These are phyloP conservation scores for Amiota minor DNA, from an alignment of 2,888 invertebrate genomes.

Conservation along the genomic window DNA sequence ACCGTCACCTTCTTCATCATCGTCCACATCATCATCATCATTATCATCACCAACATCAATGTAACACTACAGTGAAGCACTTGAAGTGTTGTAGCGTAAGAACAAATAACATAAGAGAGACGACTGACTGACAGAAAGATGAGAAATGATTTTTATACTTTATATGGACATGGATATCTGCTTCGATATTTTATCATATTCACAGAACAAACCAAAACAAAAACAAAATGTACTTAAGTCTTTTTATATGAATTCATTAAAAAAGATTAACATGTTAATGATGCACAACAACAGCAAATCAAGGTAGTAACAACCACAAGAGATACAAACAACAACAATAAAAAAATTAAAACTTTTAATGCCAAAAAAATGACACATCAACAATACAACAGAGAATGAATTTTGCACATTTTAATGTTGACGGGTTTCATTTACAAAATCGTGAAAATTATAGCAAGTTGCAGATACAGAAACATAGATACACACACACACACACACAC, in stretches of 20 bases:
- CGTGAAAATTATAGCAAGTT: too few relatives aligned
- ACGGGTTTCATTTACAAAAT: too few relatives aligned
- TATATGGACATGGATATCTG: background rate
- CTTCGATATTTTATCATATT: too few relatives aligned
- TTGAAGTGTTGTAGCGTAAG: conserved; percentile 50
- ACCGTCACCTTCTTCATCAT: too few relatives aligned
- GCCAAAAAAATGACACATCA: background rate
- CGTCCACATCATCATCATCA: too few relatives aligned
- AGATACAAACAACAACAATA: conserved; percentile 25
- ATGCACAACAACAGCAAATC: conserved; percentile 9
- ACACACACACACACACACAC: too few relatives aligned
- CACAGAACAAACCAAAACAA: background rate
- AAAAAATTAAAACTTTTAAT: conserved; percentile 3
- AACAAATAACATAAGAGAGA: too few relatives aligned
- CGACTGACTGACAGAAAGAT: too few relatives aligned
- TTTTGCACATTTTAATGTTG: background rate
- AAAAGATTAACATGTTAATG: background rate
- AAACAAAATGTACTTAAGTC: background rate
- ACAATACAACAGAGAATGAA: conserved; percentile 11
- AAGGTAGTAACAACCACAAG: conserved; percentile 24
- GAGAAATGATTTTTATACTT: background rate
- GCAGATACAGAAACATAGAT: too few relatives aligned
- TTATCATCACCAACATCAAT: too few relatives aligned
- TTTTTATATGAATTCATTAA: background rate
- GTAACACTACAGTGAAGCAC: conserved; percentile 44